Base-by-base conservation (phyloP, 2,797 vertebrate species). In the Halcyon smyrnensis region DNA sequence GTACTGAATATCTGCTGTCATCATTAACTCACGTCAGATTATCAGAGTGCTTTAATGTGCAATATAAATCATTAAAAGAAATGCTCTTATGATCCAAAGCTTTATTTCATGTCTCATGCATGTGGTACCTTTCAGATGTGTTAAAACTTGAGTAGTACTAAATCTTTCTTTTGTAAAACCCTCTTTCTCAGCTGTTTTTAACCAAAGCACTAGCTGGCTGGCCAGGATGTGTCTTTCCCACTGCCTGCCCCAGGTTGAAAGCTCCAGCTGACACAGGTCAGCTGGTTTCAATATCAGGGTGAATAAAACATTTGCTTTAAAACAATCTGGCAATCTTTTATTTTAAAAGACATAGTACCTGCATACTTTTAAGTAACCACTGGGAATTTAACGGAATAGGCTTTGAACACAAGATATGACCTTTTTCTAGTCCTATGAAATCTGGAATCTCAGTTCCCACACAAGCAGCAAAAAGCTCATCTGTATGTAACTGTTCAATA, bases 331-430 rank as follows among this genome's bases (percentile, higher is more conserved):
- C 11, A 30, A 56, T 10, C 43, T 74, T 73, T 53, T 11, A 30
- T 53, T 62, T 82, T 67, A 57, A 91, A 71, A 56, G 51, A 13
- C 6, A 3, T 7, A 20, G 23, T 17, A 70, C 9, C 63, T 64
- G 63, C 67, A 45, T 4, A 36, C 60, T n/a, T 94, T 27, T 16
- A 53, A 70, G 45, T n/a, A 77, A 51, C 0, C 0, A 15, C 51
- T 65, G 67, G 51, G 83, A 84, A 86, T 84, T 78, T 11, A 83
- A 32, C 53, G n/a, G 41, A 74, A 51, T 6, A 25, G 51, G 13
- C 77, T 79, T 12, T 51, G 46, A 70, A 74, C 18, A 12, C 0
- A 0, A 82, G 81, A 21, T 8, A 8, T 4, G 11, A 27, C 30
- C 25, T 93, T 81, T 8, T 41, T 36, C 59, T 30, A 46, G n/a